phyloP scores from a whole-genome alignment of 2,113 vertebrate species.

The Hydropotes inermis region DNA sequence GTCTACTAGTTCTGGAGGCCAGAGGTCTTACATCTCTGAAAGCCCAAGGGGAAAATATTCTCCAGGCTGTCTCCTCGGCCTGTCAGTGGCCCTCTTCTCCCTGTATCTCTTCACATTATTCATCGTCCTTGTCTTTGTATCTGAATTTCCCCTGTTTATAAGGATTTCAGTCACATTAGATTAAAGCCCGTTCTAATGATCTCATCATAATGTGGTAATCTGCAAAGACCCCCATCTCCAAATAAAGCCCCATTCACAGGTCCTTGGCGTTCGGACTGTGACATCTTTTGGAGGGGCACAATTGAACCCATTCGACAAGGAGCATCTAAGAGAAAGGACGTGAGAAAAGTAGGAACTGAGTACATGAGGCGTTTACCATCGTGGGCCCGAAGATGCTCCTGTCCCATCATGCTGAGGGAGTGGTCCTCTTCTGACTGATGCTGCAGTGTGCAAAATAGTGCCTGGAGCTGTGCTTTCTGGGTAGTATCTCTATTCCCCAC shows the following conservation, averaged over 20 bases:
- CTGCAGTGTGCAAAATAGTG: not conserved
- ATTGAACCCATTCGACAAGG: not conserved
- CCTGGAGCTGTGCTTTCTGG: not conserved
- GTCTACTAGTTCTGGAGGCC: not conserved
- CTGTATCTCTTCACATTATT: not conserved
- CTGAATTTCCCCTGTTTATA: not conserved
- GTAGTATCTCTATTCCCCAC: not conserved
- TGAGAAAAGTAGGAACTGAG: not conserved
- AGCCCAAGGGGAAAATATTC: not conserved
- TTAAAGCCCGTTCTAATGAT: not conserved
- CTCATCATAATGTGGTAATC: not conserved
- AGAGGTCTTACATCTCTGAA: not conserved
- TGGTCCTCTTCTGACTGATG: not conserved
- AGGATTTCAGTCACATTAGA: not conserved
- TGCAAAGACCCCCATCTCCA: not conserved
- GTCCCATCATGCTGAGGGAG: fast-evolving
- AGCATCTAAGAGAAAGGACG: not conserved
- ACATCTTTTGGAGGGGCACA: not conserved
- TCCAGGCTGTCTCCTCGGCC: not conserved
- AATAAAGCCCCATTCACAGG: not conserved
- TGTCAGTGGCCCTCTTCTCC: fast-evolving
- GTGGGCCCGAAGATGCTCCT: fast-evolving
- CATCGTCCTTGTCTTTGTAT: not conserved
- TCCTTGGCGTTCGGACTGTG: not conserved
- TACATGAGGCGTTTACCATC: fast-evolving